A percentile compares a stretch with the other conserved stretches of the same genome.
Conservation (phyloP, 2,888 invertebrate species). For the Coelinius sp. region DNA sequence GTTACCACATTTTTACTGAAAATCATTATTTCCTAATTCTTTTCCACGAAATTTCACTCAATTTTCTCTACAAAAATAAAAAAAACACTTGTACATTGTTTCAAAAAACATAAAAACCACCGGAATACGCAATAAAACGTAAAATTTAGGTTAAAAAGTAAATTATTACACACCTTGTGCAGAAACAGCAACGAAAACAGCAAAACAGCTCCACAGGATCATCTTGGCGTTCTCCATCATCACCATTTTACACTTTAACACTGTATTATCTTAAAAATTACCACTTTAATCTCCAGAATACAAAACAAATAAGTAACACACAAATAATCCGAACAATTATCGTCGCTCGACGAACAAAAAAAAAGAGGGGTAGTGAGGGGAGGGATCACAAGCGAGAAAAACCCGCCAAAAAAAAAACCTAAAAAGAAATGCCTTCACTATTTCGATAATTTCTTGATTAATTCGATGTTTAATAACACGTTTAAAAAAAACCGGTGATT, state of each 20-base stretch:
- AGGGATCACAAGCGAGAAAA: not conserved
- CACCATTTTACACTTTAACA: conserved; percentile 46
- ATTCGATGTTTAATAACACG: not conserved
- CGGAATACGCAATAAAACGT: no score
- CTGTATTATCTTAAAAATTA: conserved; percentile 34
- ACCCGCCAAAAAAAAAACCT: conserved; percentile 25
- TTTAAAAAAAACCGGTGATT: conserved; percentile 12
- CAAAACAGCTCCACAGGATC: conserved; percentile 58
- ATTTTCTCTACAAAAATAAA: no score
- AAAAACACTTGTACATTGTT: not conserved
- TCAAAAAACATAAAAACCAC: no score
- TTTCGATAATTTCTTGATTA: no score
- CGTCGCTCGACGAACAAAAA: not conserved
- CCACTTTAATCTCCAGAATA: conserved; percentile 36
- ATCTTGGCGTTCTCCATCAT: conserved; percentile 42
- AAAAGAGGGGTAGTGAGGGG: not conserved
- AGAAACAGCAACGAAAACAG: conserved; percentile 55
- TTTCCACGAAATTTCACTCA: not conserved
- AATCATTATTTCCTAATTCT: not conserved
- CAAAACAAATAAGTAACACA: conserved; percentile 34
- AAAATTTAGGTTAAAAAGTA: not conserved
- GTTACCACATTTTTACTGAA: not conserved
- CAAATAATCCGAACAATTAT: conserved; percentile 14
- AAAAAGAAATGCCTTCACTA: not conserved
- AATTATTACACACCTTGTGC: conserved; percentile 59